A percentile compares a stretch with the other conserved stretches of the same genome.
phyloP scores from a whole-genome alignment of 2,113 vertebrate species.

The Phrynocephalus versicolor region DNA sequence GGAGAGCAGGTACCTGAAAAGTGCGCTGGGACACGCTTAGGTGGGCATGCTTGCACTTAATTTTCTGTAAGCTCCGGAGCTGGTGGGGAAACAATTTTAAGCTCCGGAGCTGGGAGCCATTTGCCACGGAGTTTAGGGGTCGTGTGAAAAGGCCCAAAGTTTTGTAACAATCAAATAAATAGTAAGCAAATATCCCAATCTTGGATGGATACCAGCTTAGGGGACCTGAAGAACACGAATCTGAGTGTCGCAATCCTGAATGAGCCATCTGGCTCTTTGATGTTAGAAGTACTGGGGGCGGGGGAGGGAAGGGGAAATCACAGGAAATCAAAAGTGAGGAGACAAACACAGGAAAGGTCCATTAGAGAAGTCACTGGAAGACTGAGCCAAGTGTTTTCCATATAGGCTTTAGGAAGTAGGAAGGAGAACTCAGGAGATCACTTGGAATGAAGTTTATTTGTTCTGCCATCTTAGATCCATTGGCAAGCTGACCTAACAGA shows the following conservation, averaged over 20 bases:
- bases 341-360: background rate
- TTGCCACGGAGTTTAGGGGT: too few relatives aligned
- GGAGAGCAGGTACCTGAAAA: too few relatives aligned
- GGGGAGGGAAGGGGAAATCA: background rate
- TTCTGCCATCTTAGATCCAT: background rate
- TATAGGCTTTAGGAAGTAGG: background rate
- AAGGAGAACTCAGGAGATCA: background rate
- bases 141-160: too few relatives aligned
- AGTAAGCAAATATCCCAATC: background rate
- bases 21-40: too few relatives aligned
- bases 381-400: background rate
- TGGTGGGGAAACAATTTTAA: too few relatives aligned
- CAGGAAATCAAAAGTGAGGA: background rate
- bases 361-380: background rate
- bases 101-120: too few relatives aligned
- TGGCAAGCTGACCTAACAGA: background rate
- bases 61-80: too few relatives aligned
- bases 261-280: background rate
- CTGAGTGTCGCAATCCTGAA: background rate
- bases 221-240: background rate
- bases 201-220: background rate
- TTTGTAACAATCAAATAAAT: constrained; percentile 6
- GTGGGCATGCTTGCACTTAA: too few relatives aligned
- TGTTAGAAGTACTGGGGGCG: background rate
- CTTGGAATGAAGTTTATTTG: background rate